Evolutionary conservation across 2,797 vertebrate species (phyloP), one percentile per base, ranked within the genome.

Genomic region (Rhodeus uyekii): DNA sequence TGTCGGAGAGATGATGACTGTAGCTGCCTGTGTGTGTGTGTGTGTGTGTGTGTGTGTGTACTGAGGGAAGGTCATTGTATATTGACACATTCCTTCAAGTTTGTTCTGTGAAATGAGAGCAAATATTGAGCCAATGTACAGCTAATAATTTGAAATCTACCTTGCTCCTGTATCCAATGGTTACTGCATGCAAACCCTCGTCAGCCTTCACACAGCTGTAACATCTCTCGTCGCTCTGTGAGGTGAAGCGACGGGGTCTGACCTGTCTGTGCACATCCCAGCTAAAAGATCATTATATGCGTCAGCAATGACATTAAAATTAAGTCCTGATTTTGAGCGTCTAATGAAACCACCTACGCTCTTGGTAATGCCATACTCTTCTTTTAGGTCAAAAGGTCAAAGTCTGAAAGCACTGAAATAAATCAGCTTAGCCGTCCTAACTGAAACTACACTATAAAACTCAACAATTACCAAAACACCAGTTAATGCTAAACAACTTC

Each of bases 111-210:
- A 68, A 80, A 44, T 69, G 50, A 60, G 38, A 42, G n/a, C 68
- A 63, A 72, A 80, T 72, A 80, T 80, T 63, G 67, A 48, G 29
- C n/a, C 24, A 29, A 22, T 60, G 50, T 58, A n/a, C 22, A 58
- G 65, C 64, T 42, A 16, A 58, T 80, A 5, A 48, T 48, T 36
- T 38, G 8, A 72, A 27, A 72, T 46, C 67, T 38, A 48, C 27
- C 53, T 80, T 36, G 53, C 78, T 63, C 68, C 38, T 48, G 78
- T 73, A 13, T 73, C 78, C 68, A 73, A 10, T 29, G 42, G 68
- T 80, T 48, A 80, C 55, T 2, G 19, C n/a, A 44, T 46, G 18
- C 29, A 71, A 61, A 7, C 27, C 53, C 4, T 60, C 5, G 2
- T 19, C 10, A 8, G 5, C 42, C 16, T 18, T 34, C 60, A 48